These are phyloP conservation scores for Cladorhizidae sp. DNA, from an alignment of 37 sponge, comb jelly and placozoan genomes.

Conservation along the genomic window DNA sequence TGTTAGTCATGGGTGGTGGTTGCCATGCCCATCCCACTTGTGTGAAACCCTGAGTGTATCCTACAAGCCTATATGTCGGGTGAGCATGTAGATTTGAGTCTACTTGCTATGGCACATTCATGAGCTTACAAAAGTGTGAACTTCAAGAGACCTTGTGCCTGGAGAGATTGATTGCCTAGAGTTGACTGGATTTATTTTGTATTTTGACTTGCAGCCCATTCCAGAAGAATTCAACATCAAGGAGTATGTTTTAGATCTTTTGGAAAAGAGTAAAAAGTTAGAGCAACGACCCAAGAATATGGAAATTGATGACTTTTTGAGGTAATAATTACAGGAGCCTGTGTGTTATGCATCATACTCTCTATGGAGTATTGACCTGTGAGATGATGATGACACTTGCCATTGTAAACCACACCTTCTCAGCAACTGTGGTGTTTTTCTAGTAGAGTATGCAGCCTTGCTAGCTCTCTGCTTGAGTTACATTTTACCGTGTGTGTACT, in stretches of 20 bases:
- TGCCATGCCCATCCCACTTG: too few relatives aligned
- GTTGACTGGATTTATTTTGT: neutral
- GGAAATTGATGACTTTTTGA: slow-evolving; percentile 55
- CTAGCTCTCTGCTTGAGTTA: too few relatives aligned
- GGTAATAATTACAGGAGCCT: neutral
- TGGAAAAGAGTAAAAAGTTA: slow-evolving; percentile 26
- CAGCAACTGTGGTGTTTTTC: too few relatives aligned
- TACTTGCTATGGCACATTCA: neutral
- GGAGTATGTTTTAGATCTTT: slow-evolving; percentile 28
- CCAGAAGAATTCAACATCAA: slow-evolving; percentile 75
- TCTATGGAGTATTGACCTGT: too few relatives aligned
- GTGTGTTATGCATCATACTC: too few relatives aligned
- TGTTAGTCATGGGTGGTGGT: too few relatives aligned
- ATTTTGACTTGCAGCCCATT: slow-evolving; percentile 31
- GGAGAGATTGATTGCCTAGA: neutral
- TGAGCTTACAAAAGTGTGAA: neutral
- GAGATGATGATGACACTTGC: too few relatives aligned
- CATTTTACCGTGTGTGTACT: too few relatives aligned
- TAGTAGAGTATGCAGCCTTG: too few relatives aligned
- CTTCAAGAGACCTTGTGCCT: neutral
- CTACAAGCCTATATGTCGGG: neutral
- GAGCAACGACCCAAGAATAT: slow-evolving; percentile 65
- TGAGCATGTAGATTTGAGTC: neutral
- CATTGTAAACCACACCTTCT: too few relatives aligned
- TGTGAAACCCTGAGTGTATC: neutral